These are phyloP conservation scores for Agrotis exclamationis DNA, from an alignment of 2,888 invertebrate genomes.

Conservation along the genomic window DNA sequence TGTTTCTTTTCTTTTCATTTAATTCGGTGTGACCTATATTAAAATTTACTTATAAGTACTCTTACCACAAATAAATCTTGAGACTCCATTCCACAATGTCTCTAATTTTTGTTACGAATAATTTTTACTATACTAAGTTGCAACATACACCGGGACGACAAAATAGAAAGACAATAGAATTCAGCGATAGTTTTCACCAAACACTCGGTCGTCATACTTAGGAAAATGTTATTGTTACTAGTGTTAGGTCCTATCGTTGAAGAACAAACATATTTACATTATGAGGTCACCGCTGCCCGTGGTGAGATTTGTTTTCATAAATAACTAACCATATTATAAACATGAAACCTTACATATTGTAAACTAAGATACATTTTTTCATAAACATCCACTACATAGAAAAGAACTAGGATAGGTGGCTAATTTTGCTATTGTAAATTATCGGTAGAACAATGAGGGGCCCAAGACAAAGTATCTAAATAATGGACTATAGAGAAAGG, in stretches of 20 bases:
- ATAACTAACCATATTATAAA: conserved; percentile 79
- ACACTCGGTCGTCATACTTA: conserved; percentile 30
- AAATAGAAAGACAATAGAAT: conserved; percentile 34
- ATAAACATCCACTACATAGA: conserved; percentile 71
- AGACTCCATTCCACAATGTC: neutral
- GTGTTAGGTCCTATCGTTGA: conserved; percentile 55
- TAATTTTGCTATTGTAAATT: conserved; percentile 63
- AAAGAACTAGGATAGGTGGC: conserved; percentile 59
- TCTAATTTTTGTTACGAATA: too few species aligned
- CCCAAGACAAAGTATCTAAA: conserved; percentile 34
- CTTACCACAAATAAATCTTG: conserved; percentile 8
- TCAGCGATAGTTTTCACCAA: conserved; percentile 46
- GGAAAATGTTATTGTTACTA: conserved; percentile 67
- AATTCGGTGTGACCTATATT: too few species aligned
- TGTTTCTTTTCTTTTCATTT: neutral
- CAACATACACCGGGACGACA: neutral
- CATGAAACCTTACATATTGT: conserved; percentile 78
- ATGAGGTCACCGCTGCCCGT: conserved; percentile 80
- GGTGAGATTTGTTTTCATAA: conserved; percentile 83
- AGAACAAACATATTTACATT: conserved; percentile 79
- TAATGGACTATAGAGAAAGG: conserved; percentile 29
- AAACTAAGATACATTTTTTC: conserved; percentile 73
- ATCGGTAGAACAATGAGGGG: conserved; percentile 49
- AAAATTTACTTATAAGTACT: neutral
- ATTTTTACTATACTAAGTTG: conserved; percentile 1